Evolutionary conservation across 2,888 invertebrate genomes (phyloP).

Genomic region (Ennomos quercinarius): DNA sequence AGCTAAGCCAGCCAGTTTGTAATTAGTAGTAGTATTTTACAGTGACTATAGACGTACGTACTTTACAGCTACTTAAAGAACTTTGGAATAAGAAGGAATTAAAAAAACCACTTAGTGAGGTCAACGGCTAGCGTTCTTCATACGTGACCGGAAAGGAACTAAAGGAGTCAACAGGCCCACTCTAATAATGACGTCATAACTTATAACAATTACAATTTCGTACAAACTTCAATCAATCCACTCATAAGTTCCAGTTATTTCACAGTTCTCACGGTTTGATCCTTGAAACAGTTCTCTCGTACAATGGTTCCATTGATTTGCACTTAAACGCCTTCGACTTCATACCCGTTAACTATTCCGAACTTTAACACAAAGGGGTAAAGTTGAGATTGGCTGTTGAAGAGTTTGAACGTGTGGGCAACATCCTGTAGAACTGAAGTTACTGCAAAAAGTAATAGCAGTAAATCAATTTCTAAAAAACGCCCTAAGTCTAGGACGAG

Average conservation of each 20-base stretch:
- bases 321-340: slow-evolving; percentile 12
- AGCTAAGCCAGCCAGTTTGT: no score
- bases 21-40: no score
- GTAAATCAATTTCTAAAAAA: slow-evolving; percentile 12
- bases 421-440: slow-evolving; percentile 38
- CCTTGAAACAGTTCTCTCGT: slow-evolving; percentile 36
- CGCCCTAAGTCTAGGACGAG: not conserved
- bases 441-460: slow-evolving; percentile 1
- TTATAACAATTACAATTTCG: slow-evolving; percentile 16
- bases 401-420: slow-evolving; percentile 25
- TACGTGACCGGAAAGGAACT: no score
- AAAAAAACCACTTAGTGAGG: no score
- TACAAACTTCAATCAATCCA: slow-evolving; percentile 18
- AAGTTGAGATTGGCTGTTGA: slow-evolving; percentile 6
- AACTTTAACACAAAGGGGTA: slow-evolving; percentile 2
- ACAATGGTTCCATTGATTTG: slow-evolving; percentile 38
- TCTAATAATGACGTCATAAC: slow-evolving; percentile 14
- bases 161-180: no score
- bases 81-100: no score
- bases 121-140: no score
- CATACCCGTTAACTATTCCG: slow-evolving; percentile 4
- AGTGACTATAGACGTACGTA: no score
- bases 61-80: no score
- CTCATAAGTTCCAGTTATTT: slow-evolving; percentile 25
- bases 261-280: slow-evolving; percentile 32